phyloP scores from a whole-genome alignment of 2,888 invertebrate species.

The Acronicta alni region DNA sequence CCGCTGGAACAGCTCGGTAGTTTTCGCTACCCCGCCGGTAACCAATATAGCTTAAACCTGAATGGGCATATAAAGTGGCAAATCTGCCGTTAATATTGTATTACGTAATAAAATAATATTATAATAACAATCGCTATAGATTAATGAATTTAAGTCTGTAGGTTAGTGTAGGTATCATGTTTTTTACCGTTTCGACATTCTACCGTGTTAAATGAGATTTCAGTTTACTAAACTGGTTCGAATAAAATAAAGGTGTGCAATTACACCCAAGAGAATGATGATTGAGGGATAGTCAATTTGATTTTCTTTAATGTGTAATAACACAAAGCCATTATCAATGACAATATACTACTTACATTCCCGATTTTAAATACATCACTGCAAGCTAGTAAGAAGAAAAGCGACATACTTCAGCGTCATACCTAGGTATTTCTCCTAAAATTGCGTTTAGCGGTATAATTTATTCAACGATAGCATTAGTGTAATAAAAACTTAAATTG shows the following conservation, averaged over 20 bases:
- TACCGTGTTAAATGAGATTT: slow-evolving; percentile 16
- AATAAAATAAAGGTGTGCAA: not conserved
- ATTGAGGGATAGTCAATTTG: slow-evolving; percentile 5
- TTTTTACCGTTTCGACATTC: slow-evolving; percentile 29
- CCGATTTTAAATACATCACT: slow-evolving; percentile 21
- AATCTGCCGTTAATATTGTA: slow-evolving; percentile 45
- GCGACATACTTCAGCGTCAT: too few species aligned
- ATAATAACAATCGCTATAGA: slow-evolving; percentile 23
- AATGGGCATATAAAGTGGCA: slow-evolving; percentile 14
- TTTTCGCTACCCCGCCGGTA: too few species aligned
- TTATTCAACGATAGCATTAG: slow-evolving; percentile 2
- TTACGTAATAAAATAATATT: slow-evolving; percentile 38
- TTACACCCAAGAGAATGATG: not conserved
- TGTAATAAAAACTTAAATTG: slow-evolving; percentile 5
- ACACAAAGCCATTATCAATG: slow-evolving; percentile 6
- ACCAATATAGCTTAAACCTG: too few species aligned
- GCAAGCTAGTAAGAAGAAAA: slow-evolving; percentile 9
- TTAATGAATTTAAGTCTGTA: slow-evolving; percentile 19
- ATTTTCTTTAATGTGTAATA: slow-evolving; percentile 6
- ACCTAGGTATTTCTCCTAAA: slow-evolving; percentile 4
- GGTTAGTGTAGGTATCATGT: slow-evolving; percentile 9
- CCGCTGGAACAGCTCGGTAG: too few species aligned
- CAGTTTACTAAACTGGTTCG: not conserved
- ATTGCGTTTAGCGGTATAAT: slow-evolving; percentile 1
- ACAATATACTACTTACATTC: slow-evolving; percentile 31